Evolutionary conservation across 2,888 invertebrate species (phyloP).

Genomic region (Omphaloscelis lunosa): DNA sequence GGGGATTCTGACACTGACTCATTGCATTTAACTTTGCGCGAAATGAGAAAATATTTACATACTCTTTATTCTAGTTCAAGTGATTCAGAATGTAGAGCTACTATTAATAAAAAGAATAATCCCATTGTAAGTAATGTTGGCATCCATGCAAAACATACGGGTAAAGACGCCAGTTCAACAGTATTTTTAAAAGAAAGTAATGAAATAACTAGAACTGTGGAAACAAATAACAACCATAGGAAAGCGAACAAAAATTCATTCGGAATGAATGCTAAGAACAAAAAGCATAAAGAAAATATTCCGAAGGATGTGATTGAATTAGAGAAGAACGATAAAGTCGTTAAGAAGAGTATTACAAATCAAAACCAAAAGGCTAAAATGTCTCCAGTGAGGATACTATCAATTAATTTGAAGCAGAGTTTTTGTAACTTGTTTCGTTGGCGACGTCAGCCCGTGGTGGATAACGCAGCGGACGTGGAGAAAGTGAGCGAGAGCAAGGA

Average conservation of each 20-base stretch:
- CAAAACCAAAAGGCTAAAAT: slow-evolving; percentile 90
- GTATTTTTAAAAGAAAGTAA: slow-evolving; percentile 82
- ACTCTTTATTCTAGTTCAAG: slow-evolving; percentile 95
- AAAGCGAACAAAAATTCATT: slow-evolving; percentile 90
- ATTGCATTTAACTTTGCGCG: slow-evolving; percentile 95
- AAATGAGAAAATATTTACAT: slow-evolving; percentile 95
- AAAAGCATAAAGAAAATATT: slow-evolving; percentile 89
- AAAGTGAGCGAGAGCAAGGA: slow-evolving; percentile 73
- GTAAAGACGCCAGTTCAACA: slow-evolving; percentile 77
- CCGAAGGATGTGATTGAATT: slow-evolving; percentile 79
- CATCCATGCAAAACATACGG: slow-evolving; percentile 79
- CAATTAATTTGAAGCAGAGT: slow-evolving; percentile 95
- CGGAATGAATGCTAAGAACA: slow-evolving; percentile 91
- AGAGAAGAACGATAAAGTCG: slow-evolving; percentile 86
- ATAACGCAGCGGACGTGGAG: slow-evolving; percentile 78
- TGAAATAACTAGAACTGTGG: slow-evolving; percentile 78
- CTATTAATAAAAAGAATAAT: slow-evolving; percentile 87
- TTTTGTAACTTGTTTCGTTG: slow-evolving; percentile 96
- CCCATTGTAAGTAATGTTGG: slow-evolving; percentile 86
- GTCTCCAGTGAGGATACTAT: slow-evolving; percentile 92
- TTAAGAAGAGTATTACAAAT: slow-evolving; percentile 74
- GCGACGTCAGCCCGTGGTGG: slow-evolving; percentile 78
- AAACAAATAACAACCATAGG: slow-evolving; percentile 87
- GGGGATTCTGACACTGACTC: slow-evolving; percentile 92
- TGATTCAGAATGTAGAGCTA: slow-evolving; percentile 91